Percentiles rank a stretch among this genome's conserved stretches.
Conservation (phyloP, 2,888 invertebrate species). For the Hanleya hanleyi region DNA sequence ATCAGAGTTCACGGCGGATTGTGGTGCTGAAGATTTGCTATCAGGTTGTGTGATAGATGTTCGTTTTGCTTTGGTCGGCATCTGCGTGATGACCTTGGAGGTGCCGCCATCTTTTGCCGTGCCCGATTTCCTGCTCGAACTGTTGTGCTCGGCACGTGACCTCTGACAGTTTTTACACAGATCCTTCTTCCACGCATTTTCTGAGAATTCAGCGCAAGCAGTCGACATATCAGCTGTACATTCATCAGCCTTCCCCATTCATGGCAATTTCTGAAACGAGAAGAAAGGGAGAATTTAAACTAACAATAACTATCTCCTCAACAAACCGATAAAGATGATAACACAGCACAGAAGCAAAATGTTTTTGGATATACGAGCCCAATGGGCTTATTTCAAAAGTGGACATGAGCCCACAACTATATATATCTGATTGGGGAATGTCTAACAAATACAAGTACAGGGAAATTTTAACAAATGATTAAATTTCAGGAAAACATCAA, state of each 20-base stretch:
- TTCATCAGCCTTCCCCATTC: slow-evolving; percentile 3
- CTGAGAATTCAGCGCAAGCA: slow-evolving; percentile 60
- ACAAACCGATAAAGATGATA: too few species aligned
- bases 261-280: neutral
- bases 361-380: too few species aligned
- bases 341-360: too few species aligned
- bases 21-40: neutral
- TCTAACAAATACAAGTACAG: too few species aligned
- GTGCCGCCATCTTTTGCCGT: slow-evolving; percentile 3
- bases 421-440: too few species aligned
- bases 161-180: slow-evolving; percentile 64
- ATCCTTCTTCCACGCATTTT: slow-evolving; percentile 67
- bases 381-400: too few species aligned
- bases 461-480: too few species aligned
- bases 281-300: too few species aligned
- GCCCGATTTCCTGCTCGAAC: too few species aligned
- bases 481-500: too few species aligned
- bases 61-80: neutral
- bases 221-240: neutral
- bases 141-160: slow-evolving; percentile 56
- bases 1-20: neutral
- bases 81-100: slow-evolving; percentile 7
- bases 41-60: neutral
- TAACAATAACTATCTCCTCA: too few species aligned
- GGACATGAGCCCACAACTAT: too few species aligned